Evolutionary conservation across 2,888 invertebrate species (phyloP), one percentile per base, ranked within the genome.

Genomic region (Ichneumoninae sp.): DNA sequence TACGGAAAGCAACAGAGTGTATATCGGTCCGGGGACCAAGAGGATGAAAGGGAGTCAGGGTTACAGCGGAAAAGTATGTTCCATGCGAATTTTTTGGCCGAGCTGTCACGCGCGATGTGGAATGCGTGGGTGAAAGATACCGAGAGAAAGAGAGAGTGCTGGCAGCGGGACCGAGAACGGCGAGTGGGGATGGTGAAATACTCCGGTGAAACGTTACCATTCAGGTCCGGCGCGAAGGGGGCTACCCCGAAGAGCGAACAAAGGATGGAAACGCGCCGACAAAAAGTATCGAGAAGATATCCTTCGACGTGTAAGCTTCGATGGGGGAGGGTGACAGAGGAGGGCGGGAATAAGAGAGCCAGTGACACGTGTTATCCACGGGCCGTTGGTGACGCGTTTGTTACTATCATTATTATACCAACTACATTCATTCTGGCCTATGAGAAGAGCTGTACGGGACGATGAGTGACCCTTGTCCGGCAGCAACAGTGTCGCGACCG

Each of bases 201-300:
- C 44, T 68, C 73, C 57, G 78, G 40, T 50, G 73, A 78, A 77
- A 69, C 68, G 73, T 65, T 63, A 54, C 76, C 76, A 82, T 82
- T 82, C 66, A 68, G 76, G 76, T 71, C 30, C 76, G 60, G 33
- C 57, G 80, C 47, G 76, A 70, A 71, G 8, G 63, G 30, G 7
- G 30, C 2, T 13, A 0, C 16, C 30, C 79, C 63, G 79, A 73
- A 83, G 71, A 68, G 60, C 75, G 83, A 84, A 86, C 86, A 86
- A 86, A 77, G 75, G 57, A 40, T 22, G 33, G 30, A 75, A 69
- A 57, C n/a, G 69, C 33, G 65, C 73, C 84, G 84, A 76, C 83
- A 85, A 86, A 86, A 85, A 86, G 82, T 81, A 78, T 86, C 85
- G 81, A 52, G 52, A 86, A 85, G 81, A 86, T 85, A 85, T 84